Conservation (phyloP, 2,113 vertebrate species). For the Cercocebus atys region DNA sequence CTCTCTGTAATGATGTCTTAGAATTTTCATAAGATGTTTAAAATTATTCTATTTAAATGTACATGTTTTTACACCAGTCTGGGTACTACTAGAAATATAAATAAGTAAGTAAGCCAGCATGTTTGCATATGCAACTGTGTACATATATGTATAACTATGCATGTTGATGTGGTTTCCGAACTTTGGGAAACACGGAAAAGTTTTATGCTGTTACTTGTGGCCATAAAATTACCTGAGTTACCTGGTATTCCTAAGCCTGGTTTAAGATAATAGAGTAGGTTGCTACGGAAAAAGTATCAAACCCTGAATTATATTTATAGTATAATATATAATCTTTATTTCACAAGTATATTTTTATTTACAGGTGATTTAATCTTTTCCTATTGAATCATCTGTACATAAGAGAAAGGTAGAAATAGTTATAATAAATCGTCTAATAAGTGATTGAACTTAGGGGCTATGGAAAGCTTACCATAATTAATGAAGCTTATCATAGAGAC, state of each 20-base stretch:
- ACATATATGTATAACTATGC: not conserved
- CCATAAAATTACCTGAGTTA: not conserved
- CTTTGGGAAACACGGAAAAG: not conserved
- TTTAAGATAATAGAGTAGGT: not conserved
- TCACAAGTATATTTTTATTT: not conserved
- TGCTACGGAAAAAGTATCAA: constrained; percentile 19
- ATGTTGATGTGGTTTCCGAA: not conserved
- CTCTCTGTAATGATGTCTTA: not conserved
- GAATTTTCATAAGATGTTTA: not conserved
- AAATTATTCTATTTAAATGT: not conserved
- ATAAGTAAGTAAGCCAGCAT: not conserved
- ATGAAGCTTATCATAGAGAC: not conserved
- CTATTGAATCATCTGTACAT: not conserved
- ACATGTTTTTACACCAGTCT: not conserved
- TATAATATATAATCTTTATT: constrained; percentile 12
- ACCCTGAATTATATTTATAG: not conserved
- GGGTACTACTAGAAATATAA: not conserved
- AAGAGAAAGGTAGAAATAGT: not conserved
- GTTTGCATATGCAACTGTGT: not conserved
- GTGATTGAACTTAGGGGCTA: not conserved
- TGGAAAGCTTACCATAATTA: not conserved
- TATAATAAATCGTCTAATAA: not conserved
- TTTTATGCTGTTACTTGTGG: not conserved
- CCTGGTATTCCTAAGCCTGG: not conserved
- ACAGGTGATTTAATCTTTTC: not conserved